Evolutionary conservation across 2,113 vertebrate species (phyloP).

Genomic region (Entelurus aequoreus): DNA sequence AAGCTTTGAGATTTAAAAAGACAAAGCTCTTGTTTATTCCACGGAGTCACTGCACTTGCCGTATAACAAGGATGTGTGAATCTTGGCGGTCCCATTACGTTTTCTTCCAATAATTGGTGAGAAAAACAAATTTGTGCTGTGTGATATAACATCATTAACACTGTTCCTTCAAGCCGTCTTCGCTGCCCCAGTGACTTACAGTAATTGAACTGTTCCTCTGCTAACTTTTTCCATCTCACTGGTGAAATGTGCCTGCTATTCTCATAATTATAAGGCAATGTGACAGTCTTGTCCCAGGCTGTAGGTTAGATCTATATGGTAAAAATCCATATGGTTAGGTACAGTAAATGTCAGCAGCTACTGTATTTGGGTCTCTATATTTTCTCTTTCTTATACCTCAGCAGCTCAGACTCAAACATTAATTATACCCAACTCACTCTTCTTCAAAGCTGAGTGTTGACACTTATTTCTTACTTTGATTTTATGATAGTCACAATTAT

Average conservation of each 20-base stretch:
- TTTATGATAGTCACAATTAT: too few species aligned
- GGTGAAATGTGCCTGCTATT: slow-evolving; percentile 39
- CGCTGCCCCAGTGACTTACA: slow-evolving; percentile 36
- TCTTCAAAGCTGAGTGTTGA: too few species aligned
- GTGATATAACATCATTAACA: slow-evolving; percentile 49
- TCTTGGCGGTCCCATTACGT: slow-evolving; percentile 28
- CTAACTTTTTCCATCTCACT: slow-evolving; percentile 38
- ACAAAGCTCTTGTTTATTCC: slow-evolving; percentile 7
- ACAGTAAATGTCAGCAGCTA: slow-evolving; percentile 12
- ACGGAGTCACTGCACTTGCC: slow-evolving; percentile 11
- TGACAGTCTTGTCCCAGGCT: slow-evolving; percentile 19
- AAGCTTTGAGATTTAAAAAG: slow-evolving; percentile 18
- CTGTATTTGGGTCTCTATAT: too few species aligned
- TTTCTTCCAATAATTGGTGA: slow-evolving; percentile 45
- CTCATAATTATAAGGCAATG: slow-evolving; percentile 49
- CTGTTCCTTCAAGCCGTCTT: slow-evolving; percentile 38
- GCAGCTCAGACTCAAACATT: too few species aligned
- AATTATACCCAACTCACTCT: too few species aligned
- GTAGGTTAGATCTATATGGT: slow-evolving; percentile 23
- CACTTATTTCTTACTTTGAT: too few species aligned
- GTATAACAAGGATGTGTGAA: slow-evolving; percentile 20
- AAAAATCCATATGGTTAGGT: slow-evolving; percentile 18
- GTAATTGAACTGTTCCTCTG: slow-evolving; percentile 52
- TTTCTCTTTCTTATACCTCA: too few species aligned
- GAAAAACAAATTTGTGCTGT: slow-evolving; percentile 19